Evolutionary conservation across 2,888 invertebrate species (phyloP), one percentile per base, ranked within the genome.

Genomic region (Lomographa bimaculata): DNA sequence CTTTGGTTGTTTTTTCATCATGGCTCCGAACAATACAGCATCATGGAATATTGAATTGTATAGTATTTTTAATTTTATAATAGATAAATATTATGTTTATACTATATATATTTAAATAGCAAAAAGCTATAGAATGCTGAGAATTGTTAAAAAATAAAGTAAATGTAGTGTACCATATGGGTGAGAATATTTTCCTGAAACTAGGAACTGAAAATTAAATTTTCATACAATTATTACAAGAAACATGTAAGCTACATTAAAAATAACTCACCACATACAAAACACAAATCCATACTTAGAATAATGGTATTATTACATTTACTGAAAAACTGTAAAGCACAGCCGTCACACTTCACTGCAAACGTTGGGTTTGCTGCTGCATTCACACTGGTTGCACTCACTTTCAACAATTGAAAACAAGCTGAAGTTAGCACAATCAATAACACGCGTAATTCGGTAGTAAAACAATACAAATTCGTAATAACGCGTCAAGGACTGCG

Each of bases 281-380:
- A 85, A 42, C 79, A 70, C 39, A 68, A 70, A 55, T 72, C 74
- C 79, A 84, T 83, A 45, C 6, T 48, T 55, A 24, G 19, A 17
- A 23, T n/a, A 7, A 27, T 12, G 11, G 23, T 7, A n/a, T n/a
- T 14, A 14, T 10, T 27, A 20, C 2, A 37, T 42, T 46, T 52
- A 58, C 55, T 50, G 37, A 55, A 58, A 60, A 43, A 43, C 42
- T 36, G 36, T 37, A 27, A 23, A 21, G 30, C 20, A 33, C 4
- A 51, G 43, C 47, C 52, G 79, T 78, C 73, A 71, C 63, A 67
- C 71, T 78, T 71, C 64, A 75, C 79, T 82, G 82, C 84, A 85
- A 82, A 66, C 57, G 4, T 65, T 35, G 50, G 60, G 58, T 62
- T 62, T 76, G 81, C 56, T 45, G 60, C 86, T 82, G 77, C 46